A percentile compares a stretch with the other conserved stretches of the same genome.
Conservation (phyloP, 2,888 invertebrate genomes). For the Tipula lateralis region DNA sequence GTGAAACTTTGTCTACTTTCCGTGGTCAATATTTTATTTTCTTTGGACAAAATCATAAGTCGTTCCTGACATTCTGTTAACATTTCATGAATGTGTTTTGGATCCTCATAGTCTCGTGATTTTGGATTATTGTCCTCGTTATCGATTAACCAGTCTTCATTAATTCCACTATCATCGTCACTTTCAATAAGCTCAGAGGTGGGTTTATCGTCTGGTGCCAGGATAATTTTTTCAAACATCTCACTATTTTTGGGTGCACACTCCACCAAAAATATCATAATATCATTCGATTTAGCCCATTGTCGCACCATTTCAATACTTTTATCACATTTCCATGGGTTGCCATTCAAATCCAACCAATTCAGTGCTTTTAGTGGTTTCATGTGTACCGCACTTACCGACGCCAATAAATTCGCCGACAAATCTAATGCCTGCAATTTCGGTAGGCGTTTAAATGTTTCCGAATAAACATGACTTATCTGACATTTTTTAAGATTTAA, state of each 20-base stretch:
- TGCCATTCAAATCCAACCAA: slow-evolving; percentile 53
- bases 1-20: neutral
- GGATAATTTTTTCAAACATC: neutral
- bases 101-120: neutral
- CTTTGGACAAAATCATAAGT: neutral
- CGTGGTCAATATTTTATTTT: neutral
- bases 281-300: neutral
- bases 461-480: slow-evolving; percentile 53
- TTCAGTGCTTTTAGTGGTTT: slow-evolving; percentile 51
- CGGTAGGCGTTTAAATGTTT: slow-evolving; percentile 54
- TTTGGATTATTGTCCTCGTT: neutral
- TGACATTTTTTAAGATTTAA: slow-evolving; percentile 58
- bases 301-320: slow-evolving; percentile 39
- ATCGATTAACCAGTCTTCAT: neutral
- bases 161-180: neutral
- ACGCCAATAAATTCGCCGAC: slow-evolving; percentile 58
- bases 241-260: neutral
- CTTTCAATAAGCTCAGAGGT: neutral
- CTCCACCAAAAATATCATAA: neutral
- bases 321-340: slow-evolving; percentile 55
- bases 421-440: slow-evolving; percentile 56
- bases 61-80: neutral
- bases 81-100: neutral
- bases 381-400: slow-evolving; percentile 51
- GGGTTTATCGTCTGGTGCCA: neutral